Base-by-base conservation (phyloP, 1,140 invertebrate genomes). In the Euschistus heros region DNA sequence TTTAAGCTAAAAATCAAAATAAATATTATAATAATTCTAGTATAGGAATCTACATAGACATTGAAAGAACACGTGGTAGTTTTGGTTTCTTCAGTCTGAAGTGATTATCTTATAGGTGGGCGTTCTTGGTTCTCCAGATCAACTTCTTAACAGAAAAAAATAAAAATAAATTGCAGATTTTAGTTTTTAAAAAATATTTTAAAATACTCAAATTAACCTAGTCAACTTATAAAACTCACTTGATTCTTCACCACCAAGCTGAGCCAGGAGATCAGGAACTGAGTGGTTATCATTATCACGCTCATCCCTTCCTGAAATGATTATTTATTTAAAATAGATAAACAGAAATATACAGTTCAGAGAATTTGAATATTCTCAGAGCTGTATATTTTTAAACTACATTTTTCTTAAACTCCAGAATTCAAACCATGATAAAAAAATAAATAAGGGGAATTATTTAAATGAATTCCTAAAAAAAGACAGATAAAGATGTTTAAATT, bases 221-320 rank as follows among this genome's bases (percentile, higher is more conserved):
- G 5, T 10, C n/a, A 50, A 50, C 7, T 6, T 6, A 24, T 18
- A 52, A 59, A 24, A 27, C 57, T 60, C 47, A 66, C 64, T 66
- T 18, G 55, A 47, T 55, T 66, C 50, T 17, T 26, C 52, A 50
- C 17, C 37, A n/a, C 63, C 46, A 17, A 64, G 50, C n/a, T 66
- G 18, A 6, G 64, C 64, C 33, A 66, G 33, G 2, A 66, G 59
- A 46, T 66, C 64, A 1, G 64, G 64, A 13, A 66, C 64, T 1
- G 33, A n/a, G 33, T 61, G 5, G 33, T 37, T 37, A 13, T 10
- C 33, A 37, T 37, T 37, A 10, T 37, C 33, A 10, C n/a, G 18
- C 18, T 37, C 33, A 10, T 37, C 33, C 10, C 33, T 37, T 37
- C 33, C 33, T 37, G 13, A 37, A 37, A 37, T 37, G 13, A 37